phyloP scores from a whole-genome alignment of 2,888 invertebrate genomes.

The Fabriciana adippe region DNA sequence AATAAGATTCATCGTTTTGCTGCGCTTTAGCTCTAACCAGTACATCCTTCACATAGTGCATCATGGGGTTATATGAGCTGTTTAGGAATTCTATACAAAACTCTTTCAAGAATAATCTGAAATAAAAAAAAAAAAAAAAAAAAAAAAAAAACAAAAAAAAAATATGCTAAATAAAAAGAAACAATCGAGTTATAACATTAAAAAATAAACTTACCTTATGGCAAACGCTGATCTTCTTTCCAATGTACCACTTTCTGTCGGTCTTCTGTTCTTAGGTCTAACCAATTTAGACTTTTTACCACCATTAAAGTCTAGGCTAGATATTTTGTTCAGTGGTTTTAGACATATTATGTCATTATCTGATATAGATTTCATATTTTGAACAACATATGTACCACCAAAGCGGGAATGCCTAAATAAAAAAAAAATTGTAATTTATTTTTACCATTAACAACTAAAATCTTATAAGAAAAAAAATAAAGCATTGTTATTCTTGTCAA shows the following conservation, averaged over 20 bases:
- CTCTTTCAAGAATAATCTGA: conserved; percentile 93
- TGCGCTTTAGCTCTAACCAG: conserved; percentile 86
- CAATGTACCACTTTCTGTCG: conserved; percentile 84
- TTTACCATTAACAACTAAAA: not conserved
- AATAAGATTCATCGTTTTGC: conserved; percentile 95
- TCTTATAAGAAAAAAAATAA: not conserved
- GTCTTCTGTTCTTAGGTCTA: conserved; percentile 88
- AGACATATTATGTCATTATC: conserved; percentile 94
- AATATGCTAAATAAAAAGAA: not conserved
- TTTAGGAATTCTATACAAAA: conserved; percentile 97
- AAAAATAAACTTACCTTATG: conserved; percentile 80
- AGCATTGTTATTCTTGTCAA: not conserved
- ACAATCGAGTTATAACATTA: not conserved
- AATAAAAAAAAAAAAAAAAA: conserved; percentile 10
- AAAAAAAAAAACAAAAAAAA: conserved; percentile 10
- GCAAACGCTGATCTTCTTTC: conserved; percentile 93
- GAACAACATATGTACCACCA: conserved; percentile 95
- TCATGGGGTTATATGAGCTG: conserved; percentile 95
- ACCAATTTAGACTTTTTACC: conserved; percentile 79
- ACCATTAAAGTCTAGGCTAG: conserved; percentile 89
- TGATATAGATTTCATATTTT: conserved; percentile 96
- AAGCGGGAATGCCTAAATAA: conserved; percentile 92
- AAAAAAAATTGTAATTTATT: not conserved
- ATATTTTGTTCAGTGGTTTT: conserved; percentile 90
- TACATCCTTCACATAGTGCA: conserved; percentile 92